Evolutionary conservation across 2,888 invertebrate genomes (phyloP), one percentile per base, ranked within the genome.

Genomic region (Cosmopolites sordidus): DNA sequence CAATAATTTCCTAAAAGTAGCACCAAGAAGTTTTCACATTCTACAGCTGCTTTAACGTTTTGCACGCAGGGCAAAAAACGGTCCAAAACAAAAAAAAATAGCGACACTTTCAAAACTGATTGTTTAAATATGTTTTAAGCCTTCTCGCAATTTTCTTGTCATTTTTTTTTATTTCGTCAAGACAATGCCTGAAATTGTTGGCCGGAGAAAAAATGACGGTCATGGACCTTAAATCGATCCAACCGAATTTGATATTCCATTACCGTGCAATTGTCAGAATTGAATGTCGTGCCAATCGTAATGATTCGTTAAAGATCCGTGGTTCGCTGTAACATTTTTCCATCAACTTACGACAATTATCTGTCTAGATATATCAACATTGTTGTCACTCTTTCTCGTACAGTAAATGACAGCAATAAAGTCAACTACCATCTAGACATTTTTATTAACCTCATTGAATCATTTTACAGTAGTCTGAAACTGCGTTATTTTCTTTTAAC

Each of bases 181-280:
- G 54, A 52, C 49, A 55, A 60, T 58, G 58, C 49, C 39, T 50
- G 54, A 58, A 59, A 60, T 60, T 59, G 59, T 48, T 56, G 54
- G 54, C 18, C 41, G 47, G 37, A 48, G 41, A 59, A 54, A 59
- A 63, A 62, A 63, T 58, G 59, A 55, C 58, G 58, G 61, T 57
- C 56, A 59, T 57, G 58, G 51, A 60, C 58, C 58, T 51, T 51
- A 57, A 60, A 62, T 60, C 58, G 51, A 60, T 60, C 33, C 29
- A 12, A 33, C 22, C 42, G 33, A 17, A 48, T 41, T 48, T 48
- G 48, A 48, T 48, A 48, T 48, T 48, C 48, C 18, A 40, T 48
- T 17, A 30, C 18, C 48, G 48, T 48, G 33, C 48, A 30, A 27
- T 17, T 48, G 41, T 48, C 41, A 48, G 42, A 41, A 41, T 48